Percentiles rank a stretch among this genome's conserved stretches.
Conservation (phyloP, 2,797 vertebrate genomes). For the Myotis pilosus region DNA sequence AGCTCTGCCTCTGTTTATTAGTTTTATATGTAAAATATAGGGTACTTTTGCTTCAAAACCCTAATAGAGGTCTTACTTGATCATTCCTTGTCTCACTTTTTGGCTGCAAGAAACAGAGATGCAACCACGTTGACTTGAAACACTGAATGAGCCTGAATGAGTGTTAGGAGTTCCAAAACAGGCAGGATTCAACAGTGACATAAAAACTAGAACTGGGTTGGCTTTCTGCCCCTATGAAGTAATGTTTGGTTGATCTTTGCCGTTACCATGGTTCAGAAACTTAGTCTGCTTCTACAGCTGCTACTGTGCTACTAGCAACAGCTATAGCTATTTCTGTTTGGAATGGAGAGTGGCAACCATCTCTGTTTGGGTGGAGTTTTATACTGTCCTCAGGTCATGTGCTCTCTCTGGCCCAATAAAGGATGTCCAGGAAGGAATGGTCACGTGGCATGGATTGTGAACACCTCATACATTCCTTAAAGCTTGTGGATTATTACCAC, state of each 20-base stretch:
- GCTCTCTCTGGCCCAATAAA: background rate
- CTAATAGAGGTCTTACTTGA: background rate
- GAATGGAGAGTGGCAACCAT: background rate
- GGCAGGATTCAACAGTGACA: background rate
- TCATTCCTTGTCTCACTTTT: background rate
- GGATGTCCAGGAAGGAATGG: background rate
- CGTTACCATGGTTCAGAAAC: background rate
- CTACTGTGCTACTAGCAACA: background rate
- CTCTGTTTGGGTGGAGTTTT: background rate
- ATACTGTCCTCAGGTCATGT: background rate
- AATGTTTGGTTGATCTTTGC: background rate
- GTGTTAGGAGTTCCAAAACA: background rate
- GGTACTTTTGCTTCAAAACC: background rate
- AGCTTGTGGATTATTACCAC: too few species aligned
- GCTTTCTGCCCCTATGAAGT: background rate
- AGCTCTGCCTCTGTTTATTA: background rate
- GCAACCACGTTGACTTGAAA: background rate
- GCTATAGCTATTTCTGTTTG: background rate
- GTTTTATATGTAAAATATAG: background rate
- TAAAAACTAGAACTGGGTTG: background rate
- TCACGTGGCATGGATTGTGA: background rate
- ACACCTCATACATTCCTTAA: background rate
- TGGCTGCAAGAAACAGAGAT: background rate
- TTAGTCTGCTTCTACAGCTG: background rate
- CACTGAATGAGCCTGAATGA: background rate